Evolutionary conservation across 2,113 vertebrate species (phyloP), one percentile per base, ranked within the genome.

Genomic region (Epinephelus fuscoguttatus): DNA sequence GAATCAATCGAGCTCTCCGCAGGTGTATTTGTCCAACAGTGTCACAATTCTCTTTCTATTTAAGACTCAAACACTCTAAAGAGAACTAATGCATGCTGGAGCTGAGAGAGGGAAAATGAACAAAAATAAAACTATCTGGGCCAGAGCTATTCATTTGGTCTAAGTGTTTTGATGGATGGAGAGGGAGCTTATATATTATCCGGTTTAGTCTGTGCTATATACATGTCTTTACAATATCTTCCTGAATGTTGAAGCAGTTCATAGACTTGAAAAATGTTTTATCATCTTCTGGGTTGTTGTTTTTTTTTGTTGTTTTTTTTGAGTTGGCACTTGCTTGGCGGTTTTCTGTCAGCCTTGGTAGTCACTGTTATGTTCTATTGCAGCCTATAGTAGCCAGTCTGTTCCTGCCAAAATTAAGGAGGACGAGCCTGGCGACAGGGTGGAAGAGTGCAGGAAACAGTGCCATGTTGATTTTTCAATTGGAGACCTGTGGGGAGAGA

Each of bases 221-320:
- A 99, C 98, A 99, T 92, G 94, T 99, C 97, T 99, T 99, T 99
- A 99, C 97, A 99, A 97, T 98, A 93, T 97, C 96, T 97, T 99
- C 98, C 98, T 99, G 98, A 98, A 99, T 96, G 96, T 97, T 97
- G 97, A 97, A 98, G 97, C 97, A 99, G 97, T 99, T 97, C 97
- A 96, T 97, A 96, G 96, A 97, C 96, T 97, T 96, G 96, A 96
- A 89, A 92, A 93, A 97, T 95, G 96, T 90, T 95, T 94, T 90
- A 74, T 91, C 83, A 88, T 91, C 89, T 76, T 91, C 88, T 90
- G 84, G 85, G 92, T 84, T 37, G 33, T 37, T 37, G 33, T 89
- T 64, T 74, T 50, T 47, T 64, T 80, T 85, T 68, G 82, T 79
- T 76, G 49, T 50, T 84, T 80, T 86, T 82, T 94, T 95, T 88